Evolutionary conservation across 2,113 vertebrate genomes (phyloP).

Genomic region (Elephas maximus): DNA sequence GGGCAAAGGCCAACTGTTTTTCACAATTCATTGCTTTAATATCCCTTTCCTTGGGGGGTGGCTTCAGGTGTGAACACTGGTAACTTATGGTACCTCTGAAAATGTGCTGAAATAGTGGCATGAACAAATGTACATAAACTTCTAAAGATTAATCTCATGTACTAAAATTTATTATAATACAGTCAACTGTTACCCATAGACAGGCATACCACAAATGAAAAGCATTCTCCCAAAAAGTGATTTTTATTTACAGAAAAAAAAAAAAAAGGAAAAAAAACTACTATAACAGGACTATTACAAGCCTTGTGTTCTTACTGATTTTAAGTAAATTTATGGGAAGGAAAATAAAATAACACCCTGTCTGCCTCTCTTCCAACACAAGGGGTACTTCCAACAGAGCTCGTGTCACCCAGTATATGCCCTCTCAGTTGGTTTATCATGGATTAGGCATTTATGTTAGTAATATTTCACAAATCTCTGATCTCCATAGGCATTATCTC

Average conservation of each 20-base stretch:
- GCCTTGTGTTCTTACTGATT: neutral
- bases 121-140: neutral
- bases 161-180: neutral
- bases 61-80: neutral
- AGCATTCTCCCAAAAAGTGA: neutral
- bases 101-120: neutral
- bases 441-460: neutral
- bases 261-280: neutral
- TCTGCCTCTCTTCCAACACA: neutral
- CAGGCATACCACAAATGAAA: neutral
- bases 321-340: neutral
- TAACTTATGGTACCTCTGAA: neutral
- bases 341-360: conserved; percentile 1
- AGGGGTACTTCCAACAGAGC: neutral
- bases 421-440: neutral
- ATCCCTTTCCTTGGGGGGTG: neutral
- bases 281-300: neutral
- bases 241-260: neutral
- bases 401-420: neutral
- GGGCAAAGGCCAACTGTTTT: neutral
- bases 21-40: conserved; percentile 14
- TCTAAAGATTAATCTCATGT: neutral
- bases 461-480: neutral
- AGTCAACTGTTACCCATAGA: neutral
- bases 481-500: neutral